Base-by-base conservation (phyloP, 2,888 invertebrate genomes). In the Masnerella sp. region DNA sequence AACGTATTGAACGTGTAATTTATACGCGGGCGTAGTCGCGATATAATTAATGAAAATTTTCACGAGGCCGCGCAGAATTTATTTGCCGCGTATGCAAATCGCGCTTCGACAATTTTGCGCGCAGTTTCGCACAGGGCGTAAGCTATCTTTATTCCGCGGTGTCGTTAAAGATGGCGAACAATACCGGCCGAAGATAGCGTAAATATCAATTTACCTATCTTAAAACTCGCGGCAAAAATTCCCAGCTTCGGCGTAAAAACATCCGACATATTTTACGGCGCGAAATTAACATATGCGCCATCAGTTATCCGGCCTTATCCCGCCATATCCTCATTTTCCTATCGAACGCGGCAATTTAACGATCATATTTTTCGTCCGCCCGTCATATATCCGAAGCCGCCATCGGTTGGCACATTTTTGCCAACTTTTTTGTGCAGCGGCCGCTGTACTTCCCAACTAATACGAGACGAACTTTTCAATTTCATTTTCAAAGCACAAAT, bases 141-240 rank as follows among this genome's bases (percentile, higher is more conserved):
- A n/a, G 43, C 56, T 52, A 59, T 59, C 45, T 64, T 59, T 38
- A 47, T 59, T 52, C 22, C 40, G 38, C 49, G 45, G 28, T 59
- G 65, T 67, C 67, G 61, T 62, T 67, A 49, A 67, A 72, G 72
- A 67, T 72, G 61, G 59, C 56, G 59, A 72, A 72, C 72, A 72
- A 72, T 72, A 18, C 72, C 52, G 17, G 8, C 49, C 61, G 56
- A 36, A 67, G 72, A 67, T 72, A 72, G 56, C 61, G 61, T 38
- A 62, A 62, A 68, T 73, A 73, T 62, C 73, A 73, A 73, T 67
- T 72, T 61, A 72, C 67, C 32, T 67, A 73, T 67, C 67, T 72
- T 28, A 47, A 67, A 67, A n/a, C 61, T 20, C 38, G 59, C 40
- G 51, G 38, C 28, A 62, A 73, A 73, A 68, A 58, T 68, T 68